Evolutionary conservation across 2,113 vertebrate species (phyloP).

Genomic region (Hystrix cristata): DNA sequence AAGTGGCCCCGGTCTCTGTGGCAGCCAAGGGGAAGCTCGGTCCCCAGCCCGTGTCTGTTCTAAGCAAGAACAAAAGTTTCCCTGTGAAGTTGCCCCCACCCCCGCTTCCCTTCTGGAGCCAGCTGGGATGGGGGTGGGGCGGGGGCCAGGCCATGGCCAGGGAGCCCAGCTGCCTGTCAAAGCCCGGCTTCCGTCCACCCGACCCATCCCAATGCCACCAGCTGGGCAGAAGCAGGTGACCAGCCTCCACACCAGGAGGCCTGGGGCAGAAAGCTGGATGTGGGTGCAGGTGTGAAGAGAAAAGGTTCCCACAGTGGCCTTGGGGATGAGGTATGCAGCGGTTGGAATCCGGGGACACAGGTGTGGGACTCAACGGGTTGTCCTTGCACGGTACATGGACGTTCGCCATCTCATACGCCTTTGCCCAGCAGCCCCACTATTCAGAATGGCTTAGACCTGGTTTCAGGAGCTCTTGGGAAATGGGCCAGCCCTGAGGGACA

Average conservation of each 20-base stretch:
- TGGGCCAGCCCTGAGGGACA: neutral
- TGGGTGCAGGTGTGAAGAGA: neutral
- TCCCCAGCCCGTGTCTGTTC: conserved; percentile 82
- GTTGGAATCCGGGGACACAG: neutral
- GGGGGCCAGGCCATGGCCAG: neutral
- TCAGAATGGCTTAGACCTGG: neutral
- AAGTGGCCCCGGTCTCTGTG: conserved; percentile 88
- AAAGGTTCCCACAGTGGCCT: neutral
- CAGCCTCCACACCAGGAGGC: neutral
- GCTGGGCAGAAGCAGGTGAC: conserved; percentile 50
- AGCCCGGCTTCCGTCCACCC: conserved; percentile 12
- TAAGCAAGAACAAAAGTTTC: conserved; percentile 84
- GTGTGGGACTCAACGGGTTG: fast-evolving
- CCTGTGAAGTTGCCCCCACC: conserved; percentile 79
- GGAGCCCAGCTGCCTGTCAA: conserved; percentile 66
- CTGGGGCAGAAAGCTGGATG: neutral
- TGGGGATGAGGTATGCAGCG: neutral
- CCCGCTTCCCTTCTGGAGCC: conserved; percentile 73
- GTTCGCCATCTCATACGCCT: neutral
- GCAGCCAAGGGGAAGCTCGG: conserved; percentile 85
- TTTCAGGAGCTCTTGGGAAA: neutral
- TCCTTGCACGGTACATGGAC: fast-evolving
- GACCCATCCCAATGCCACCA: neutral
- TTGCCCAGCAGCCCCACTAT: neutral
- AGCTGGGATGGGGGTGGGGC: conserved; percentile 64